Base-by-base conservation (phyloP, 1,140 invertebrate species). In the Danaus plexippus region DNA sequence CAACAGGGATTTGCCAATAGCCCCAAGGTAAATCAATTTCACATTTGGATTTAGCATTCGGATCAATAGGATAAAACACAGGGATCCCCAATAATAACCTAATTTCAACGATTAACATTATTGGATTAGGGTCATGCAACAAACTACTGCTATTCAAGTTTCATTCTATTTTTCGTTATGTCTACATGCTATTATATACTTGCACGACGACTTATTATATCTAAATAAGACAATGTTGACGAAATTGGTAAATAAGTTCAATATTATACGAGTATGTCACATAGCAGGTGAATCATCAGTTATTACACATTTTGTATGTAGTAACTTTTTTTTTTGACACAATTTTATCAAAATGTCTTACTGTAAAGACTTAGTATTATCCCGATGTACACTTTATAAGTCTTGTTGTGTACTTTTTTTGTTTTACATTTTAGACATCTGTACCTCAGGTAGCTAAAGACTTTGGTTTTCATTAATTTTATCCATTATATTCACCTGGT, bases 401-500 rank as follows among this genome's bases (percentile, higher is more conserved):
- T 18, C n/a, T 41, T 18, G n/a, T n/a, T 53, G 18, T 53, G 18
- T 11, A 10, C 11, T 13, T 47, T n/a, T 9, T n/a, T 11, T 52
- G 22, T 45, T 53, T 22, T 6, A 41, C 18, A 55, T 46, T 32
- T 32, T 32, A 32, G 22, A 32, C 22, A 32, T 32, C 22, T 32
- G 2, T 32, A 32, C 22, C 22, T 32, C 22, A 32, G 22, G 22
- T 32, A 6, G 22, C 22, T 4, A 32, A 43, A 53, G 55, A 57
- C 13, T 56, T 56, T 61, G n/a, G n/a, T 52, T 15, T 10, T 42
- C 13, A 46, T 56, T 11, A 46, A 55, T 1, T 56, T 52, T 51
- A 56, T 52, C 52, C 41, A 46, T 51, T 54, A 76, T 83, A 84
- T 84, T 85, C 89, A 90, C 89, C 89, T 90, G 89, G 80, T 89